Percentiles rank a stretch among this genome's conserved stretches.
These are phyloP conservation scores for Eulithis testata DNA, from an alignment of 2,888 invertebrate species.

Conservation along the genomic window DNA sequence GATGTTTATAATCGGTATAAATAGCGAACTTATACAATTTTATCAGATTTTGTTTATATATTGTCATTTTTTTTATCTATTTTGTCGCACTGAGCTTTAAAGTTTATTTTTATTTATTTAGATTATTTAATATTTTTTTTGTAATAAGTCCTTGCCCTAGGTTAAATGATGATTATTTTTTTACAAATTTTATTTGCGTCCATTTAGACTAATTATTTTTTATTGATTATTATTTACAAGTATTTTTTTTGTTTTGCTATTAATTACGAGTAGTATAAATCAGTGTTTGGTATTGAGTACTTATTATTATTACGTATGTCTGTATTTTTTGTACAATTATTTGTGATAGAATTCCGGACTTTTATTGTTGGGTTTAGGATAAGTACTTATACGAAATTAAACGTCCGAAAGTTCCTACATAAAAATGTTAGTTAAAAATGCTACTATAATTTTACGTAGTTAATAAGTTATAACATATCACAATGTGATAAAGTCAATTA, in stretches of 20 bases:
- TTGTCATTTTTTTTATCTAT: conserved; percentile 10
- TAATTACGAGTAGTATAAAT: background rate
- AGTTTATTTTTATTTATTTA: conserved; percentile 16
- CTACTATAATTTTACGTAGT: background rate
- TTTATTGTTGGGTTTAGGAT: background rate
- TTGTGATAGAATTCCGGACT: background rate
- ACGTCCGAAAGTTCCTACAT: conserved; percentile 52
- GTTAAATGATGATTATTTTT: too few relatives aligned
- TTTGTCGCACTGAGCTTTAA: conserved; percentile 7
- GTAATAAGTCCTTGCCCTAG: background rate
- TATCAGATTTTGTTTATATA: background rate
- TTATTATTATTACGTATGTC: too few relatives aligned
- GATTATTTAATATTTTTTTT: conserved; percentile 16
- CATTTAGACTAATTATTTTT: too few relatives aligned
- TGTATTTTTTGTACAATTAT: background rate
- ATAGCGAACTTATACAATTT: conserved; percentile 52
- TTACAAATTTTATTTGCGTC: too few relatives aligned
- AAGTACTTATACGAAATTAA: conserved; percentile 21
- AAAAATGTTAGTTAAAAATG: conserved; percentile 24
- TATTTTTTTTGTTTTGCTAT: background rate
- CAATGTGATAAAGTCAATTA: conserved; percentile 24
- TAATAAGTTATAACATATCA: conserved; percentile 3
- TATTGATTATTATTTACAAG: too few relatives aligned
- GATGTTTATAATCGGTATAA: conserved; percentile 78
- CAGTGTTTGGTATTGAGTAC: background rate